Evolutionary conservation across 2,797 vertebrate genomes (phyloP).

Genomic region (Poecilia gillii): DNA sequence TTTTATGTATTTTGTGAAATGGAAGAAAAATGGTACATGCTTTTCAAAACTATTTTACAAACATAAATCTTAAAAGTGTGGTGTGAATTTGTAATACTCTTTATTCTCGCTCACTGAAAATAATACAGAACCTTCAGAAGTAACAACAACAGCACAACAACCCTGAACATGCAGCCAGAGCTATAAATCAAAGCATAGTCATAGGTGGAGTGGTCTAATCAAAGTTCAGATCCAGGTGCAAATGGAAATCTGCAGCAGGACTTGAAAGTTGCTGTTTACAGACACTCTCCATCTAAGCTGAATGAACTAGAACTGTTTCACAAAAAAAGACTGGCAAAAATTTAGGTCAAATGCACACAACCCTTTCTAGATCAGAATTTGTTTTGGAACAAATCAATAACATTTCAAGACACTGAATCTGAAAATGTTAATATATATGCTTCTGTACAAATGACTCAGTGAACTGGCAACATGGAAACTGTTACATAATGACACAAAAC

Average conservation of each 20-base stretch:
- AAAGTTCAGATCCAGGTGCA: not conserved
- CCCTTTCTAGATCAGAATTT: not conserved
- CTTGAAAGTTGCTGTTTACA: not conserved
- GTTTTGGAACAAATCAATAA: not conserved
- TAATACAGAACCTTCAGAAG: not conserved
- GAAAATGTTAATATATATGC: not conserved
- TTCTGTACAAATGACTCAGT: not conserved
- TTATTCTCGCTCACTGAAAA: not conserved
- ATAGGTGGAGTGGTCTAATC: not conserved
- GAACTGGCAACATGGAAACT: not conserved
- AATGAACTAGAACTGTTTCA: not conserved
- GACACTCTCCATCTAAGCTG: not conserved
- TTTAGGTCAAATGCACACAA: not conserved
- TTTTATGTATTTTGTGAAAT: not conserved
- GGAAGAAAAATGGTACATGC: not conserved
- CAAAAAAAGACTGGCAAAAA: not conserved
- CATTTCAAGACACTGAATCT: not conserved
- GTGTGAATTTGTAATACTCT: not conserved
- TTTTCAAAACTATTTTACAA: not conserved
- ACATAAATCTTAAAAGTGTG: not conserved
- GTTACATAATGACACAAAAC: not conserved
- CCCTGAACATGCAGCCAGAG: not conserved
- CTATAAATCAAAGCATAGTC: not conserved
- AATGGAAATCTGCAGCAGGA: not conserved
- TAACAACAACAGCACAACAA: not conserved